Evolutionary conservation across 2,888 invertebrate species (phyloP).

Genomic region (Habroteleia sp.): DNA sequence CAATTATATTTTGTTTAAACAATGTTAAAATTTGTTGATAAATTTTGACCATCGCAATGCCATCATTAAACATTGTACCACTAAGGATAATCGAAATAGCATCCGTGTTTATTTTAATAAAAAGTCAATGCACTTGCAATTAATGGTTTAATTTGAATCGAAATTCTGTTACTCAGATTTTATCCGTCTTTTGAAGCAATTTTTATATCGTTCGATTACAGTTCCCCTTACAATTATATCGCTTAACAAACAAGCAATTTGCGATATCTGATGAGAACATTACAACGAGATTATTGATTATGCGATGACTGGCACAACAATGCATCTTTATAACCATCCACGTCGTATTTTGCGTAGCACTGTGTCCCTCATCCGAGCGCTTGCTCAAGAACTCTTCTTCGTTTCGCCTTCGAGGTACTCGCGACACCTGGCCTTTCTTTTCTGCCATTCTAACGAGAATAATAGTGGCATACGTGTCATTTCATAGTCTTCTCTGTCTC

Average conservation of each 20-base stretch:
- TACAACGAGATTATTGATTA: conserved; percentile 49
- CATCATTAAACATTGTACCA: too few species aligned
- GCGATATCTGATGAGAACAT: conserved; percentile 36
- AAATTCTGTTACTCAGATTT: conserved; percentile 1
- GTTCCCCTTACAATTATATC: conserved; percentile 11
- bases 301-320: conserved; percentile 42
- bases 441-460: conserved; percentile 50
- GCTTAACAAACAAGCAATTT: conserved; percentile 30
- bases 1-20: too few species aligned
- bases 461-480: conserved; percentile 63
- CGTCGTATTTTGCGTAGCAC: conserved; percentile 18
- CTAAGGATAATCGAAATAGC: too few species aligned
- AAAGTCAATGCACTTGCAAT: conserved; percentile 2
- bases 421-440: conserved; percentile 61
- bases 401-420: conserved; percentile 47
- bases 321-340: conserved; percentile 36
- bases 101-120: too few species aligned
- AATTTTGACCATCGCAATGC: too few species aligned
- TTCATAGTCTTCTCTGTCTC: conserved; percentile 58
- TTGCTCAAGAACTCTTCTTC: conserved; percentile 35
- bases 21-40: too few species aligned
- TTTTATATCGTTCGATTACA: conserved; percentile 9
- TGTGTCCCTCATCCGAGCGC: conserved; percentile 30
- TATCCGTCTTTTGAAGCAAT: conserved; percentile 17
- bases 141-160: neutral